Evolutionary conservation across 2,797 vertebrate genomes (phyloP), one percentile per base, ranked within the genome.

Genomic region (Hypotaenidia okinawae): DNA sequence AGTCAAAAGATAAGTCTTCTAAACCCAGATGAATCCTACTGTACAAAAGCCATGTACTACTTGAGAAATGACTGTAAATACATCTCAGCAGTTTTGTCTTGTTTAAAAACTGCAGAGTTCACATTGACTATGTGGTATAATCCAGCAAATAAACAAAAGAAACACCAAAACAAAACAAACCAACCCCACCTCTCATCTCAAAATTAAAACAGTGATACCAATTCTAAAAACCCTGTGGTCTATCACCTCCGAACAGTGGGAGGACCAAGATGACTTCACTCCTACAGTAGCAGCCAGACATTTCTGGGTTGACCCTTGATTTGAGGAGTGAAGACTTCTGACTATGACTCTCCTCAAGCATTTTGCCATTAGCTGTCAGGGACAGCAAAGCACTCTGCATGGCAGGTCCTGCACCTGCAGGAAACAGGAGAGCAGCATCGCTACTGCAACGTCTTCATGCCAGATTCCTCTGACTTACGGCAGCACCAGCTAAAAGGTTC

Each of bases 401-500:
- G 27, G 75, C 77, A 77, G 15, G 12, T 19, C 47, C 52, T 77
- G 49, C 32, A 37, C 28, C 17, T 12, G 15, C 10, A 51, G 39
- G 54, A 49, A 84, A 49, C 9, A 22, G 68, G 30, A 52, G 17
- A 37, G 28, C 54, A 69, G 59, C 47, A 64, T 10, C 51, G 18
- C 52, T 62, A 9, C 82, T 66, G 61, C 59, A 32, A 5, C 16
- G 22, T 45, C 49, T 87, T 69, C 8, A 3, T 9, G 64, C 18
- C 64, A 81, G 81, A 76, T 39, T 52, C 86, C 62, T 78, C 33
- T 80, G 64, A 67, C 57, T 66, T 84, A 61, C 0, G 4, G 58
- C 45, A 92, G 78, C 70, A 80, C 19, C 68, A 79, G 62, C 39
- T 69, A 47, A 89, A 91, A 90, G 68, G 81, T 89, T 90, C 80